Evolutionary conservation across 2,113 vertebrate species (phyloP).

Genomic region (Coptodon bakossiorum): DNA sequence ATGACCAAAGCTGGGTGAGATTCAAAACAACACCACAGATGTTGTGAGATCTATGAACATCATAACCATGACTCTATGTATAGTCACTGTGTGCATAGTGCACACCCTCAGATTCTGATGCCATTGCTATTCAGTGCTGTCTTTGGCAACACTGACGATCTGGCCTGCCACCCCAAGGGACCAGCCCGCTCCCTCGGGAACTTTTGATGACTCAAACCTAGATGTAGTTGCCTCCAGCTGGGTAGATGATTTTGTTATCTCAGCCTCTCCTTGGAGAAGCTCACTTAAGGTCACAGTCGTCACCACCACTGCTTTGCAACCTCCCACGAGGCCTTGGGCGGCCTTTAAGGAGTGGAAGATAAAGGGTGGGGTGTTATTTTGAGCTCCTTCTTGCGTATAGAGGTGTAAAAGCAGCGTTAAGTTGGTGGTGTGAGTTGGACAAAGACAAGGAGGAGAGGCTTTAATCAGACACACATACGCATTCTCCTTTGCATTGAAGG

Average conservation of each 20-base stretch:
- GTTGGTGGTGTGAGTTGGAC: neutral
- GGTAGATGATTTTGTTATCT: neutral
- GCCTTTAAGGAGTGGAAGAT: neutral
- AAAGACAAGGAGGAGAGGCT: neutral
- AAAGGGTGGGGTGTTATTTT: constrained; percentile 15
- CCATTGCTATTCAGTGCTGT: neutral
- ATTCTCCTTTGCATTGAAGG: neutral
- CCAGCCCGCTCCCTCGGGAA: neutral
- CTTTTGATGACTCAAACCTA: constrained; percentile 21
- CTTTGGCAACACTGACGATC: neutral
- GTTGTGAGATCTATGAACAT: neutral
- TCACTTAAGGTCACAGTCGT: neutral
- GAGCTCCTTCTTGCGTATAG: neutral
- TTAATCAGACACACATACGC: neutral
- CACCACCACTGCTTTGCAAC: neutral
- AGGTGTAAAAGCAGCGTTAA: neutral
- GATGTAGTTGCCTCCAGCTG: neutral
- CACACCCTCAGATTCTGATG: neutral
- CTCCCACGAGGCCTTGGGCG: neutral
- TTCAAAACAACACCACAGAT: neutral
- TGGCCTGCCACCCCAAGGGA: neutral
- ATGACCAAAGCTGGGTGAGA: neutral
- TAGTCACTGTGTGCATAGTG: neutral
- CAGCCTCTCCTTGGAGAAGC: neutral
- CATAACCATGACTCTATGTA: neutral